These are phyloP conservation scores for Leistus spinibarbis DNA, from an alignment of 2,888 invertebrate genomes.

Conservation along the genomic window DNA sequence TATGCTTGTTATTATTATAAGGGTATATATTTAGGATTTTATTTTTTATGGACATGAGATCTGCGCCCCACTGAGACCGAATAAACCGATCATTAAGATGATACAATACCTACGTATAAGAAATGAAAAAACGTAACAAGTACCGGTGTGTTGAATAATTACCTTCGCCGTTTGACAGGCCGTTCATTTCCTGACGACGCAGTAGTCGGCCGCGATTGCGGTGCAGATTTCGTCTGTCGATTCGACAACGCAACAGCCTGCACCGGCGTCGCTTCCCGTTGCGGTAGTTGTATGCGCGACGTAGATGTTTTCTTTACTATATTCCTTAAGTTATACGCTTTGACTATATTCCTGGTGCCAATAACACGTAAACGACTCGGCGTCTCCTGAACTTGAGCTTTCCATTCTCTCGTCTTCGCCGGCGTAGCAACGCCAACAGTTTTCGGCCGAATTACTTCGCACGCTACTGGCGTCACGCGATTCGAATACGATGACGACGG, in stretches of 20 bases:
- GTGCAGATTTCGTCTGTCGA: conserved; percentile 20
- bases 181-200: conserved; percentile 1
- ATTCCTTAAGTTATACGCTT: conserved; percentile 24
- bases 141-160: not conserved
- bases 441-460: not conserved
- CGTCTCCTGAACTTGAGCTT: not conserved
- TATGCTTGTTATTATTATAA: too few relatives aligned
- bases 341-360: conserved; percentile 15
- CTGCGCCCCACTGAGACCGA: too few relatives aligned
- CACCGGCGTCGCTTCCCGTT: not conserved
- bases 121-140: not conserved
- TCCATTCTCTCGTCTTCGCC: not conserved
- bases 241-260: not conserved
- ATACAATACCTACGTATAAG: not conserved
- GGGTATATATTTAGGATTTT: too few relatives aligned
- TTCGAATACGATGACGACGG: not conserved
- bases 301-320: not conserved
- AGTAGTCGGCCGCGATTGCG: not conserved
- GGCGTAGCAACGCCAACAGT: not conserved
- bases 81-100: not conserved
- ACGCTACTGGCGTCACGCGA: too few relatives aligned
- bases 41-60: too few relatives aligned
- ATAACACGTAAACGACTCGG: conserved; percentile 18
- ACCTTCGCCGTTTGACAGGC: conserved; percentile 19
- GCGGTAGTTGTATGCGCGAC: not conserved